Evolutionary conservation across 2,797 vertebrate genomes (phyloP).

Genomic region (Intellagama lesueurii): DNA sequence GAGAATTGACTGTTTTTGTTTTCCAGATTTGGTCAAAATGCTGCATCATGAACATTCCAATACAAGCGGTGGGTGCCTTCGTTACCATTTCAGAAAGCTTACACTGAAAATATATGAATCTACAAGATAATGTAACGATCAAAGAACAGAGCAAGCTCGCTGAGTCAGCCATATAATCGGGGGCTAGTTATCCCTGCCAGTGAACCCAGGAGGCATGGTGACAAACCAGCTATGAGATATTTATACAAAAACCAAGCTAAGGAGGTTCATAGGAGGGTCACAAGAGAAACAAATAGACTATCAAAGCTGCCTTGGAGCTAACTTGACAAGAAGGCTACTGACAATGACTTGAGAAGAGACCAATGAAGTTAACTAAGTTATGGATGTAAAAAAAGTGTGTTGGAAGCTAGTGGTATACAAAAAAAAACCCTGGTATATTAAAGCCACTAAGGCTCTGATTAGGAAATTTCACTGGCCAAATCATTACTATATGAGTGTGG

Average conservation of each 20-base stretch:
- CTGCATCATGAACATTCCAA: background rate
- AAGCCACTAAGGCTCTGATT: background rate
- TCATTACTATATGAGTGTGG: background rate
- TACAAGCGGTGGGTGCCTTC: background rate
- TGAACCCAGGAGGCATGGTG: background rate
- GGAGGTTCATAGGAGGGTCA: background rate
- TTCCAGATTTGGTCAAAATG: accelerated
- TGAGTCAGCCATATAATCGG: background rate
- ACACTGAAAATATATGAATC: background rate
- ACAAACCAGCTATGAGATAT: background rate
- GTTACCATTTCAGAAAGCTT: background rate
- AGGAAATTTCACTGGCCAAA: background rate
- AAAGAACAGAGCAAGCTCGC: background rate
- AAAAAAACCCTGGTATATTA: no score
- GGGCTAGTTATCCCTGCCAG: background rate
- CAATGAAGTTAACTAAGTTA: background rate
- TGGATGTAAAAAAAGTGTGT: background rate
- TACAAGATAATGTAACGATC: background rate
- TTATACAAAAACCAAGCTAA: background rate
- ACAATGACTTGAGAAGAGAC: background rate
- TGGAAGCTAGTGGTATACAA: background rate
- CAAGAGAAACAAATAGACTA: background rate
- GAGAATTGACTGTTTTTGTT: background rate
- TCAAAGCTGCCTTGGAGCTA: background rate
- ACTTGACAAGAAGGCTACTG: background rate